phyloP scores from a whole-genome alignment of 2,888 invertebrate genomes.

The Chrysopilus asiliformis region DNA sequence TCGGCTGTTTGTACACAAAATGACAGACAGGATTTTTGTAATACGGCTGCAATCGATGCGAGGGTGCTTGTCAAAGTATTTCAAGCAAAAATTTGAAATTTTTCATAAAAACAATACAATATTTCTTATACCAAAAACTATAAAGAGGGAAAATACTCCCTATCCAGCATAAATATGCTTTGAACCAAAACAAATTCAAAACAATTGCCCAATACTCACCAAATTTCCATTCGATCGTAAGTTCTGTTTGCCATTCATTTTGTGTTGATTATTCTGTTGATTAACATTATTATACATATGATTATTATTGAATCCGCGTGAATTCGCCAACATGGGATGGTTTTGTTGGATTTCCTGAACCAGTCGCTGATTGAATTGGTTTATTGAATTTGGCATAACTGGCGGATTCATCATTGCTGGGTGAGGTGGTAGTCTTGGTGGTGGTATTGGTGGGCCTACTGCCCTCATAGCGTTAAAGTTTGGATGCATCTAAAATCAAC shows the following conservation, averaged over 20 bases:
- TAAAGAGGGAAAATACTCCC: no score
- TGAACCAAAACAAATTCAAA: no score
- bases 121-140: no score
- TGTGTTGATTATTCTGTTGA: conserved; percentile 18
- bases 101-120: no score
- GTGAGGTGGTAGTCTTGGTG: conserved; percentile 32
- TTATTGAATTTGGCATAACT: conserved; percentile 6
- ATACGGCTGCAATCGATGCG: no score
- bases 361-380: conserved; percentile 31
- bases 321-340: conserved; percentile 32
- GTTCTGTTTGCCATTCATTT: conserved; percentile 15
- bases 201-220: conserved; percentile 20
- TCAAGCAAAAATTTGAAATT: no score
- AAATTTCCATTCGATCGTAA: conserved; percentile 22
- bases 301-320: conserved; percentile 20
- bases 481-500: conserved; percentile 25
- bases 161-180: no score
- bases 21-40: no score
- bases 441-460: conserved; percentile 30
- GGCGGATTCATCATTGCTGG: conserved; percentile 17
- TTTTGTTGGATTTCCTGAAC: conserved; percentile 37
- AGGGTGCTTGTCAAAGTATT: no score
- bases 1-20: no score
- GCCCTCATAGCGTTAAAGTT: conserved; percentile 35
- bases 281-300: conserved; percentile 21